These are phyloP conservation scores for Lontra canadensis DNA, from an alignment of 2,113 vertebrate species.

Conservation along the genomic window DNA sequence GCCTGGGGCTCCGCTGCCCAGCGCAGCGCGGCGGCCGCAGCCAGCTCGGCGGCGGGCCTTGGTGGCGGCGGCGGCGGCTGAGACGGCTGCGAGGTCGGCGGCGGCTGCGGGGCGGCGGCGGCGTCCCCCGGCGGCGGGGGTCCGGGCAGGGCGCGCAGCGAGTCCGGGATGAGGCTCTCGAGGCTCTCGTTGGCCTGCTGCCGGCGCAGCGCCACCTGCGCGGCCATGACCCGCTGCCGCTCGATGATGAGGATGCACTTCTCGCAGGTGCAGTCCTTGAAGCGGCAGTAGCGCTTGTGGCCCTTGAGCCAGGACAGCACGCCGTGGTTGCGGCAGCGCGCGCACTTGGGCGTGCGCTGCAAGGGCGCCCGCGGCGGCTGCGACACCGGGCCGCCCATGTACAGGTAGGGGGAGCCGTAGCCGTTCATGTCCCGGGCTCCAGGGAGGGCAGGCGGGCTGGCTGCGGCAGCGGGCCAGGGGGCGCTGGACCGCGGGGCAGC, in stretches of 20 bases:
- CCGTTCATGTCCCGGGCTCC: conserved; percentile 89
- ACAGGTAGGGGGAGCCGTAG: conserved; percentile 96
- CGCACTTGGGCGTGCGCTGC: conserved; percentile 96
- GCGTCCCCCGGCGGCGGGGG: conserved; percentile 76
- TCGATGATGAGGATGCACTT: conserved; percentile 99
- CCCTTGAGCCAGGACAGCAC: conserved; percentile 98
- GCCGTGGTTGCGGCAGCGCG: conserved; percentile 96
- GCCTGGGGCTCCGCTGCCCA: conserved; percentile 78
- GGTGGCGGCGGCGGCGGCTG: conserved; percentile 11
- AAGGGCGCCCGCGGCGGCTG: conserved; percentile 92
- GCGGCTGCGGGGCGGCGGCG: conserved; percentile 57
- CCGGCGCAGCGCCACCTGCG: conserved; percentile 95
- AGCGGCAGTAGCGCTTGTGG: conserved; percentile 97
- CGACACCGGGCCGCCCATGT: conserved; percentile 95
- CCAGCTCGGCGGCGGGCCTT: conserved; percentile 66
- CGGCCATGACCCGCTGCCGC: conserved; percentile 97
- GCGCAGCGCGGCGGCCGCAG: conserved; percentile 78
- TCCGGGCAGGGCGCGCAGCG: conserved; percentile 89
- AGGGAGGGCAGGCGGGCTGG: neutral
- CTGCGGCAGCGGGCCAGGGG: neutral
- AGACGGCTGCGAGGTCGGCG: conserved; percentile 50
- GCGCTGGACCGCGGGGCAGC: neutral
- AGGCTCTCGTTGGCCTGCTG: conserved; percentile 98
- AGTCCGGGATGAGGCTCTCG: conserved; percentile 95
- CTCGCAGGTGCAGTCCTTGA: conserved; percentile 98